Conservation (phyloP, 2,113 vertebrate species). For the Cromileptes altivelis region DNA sequence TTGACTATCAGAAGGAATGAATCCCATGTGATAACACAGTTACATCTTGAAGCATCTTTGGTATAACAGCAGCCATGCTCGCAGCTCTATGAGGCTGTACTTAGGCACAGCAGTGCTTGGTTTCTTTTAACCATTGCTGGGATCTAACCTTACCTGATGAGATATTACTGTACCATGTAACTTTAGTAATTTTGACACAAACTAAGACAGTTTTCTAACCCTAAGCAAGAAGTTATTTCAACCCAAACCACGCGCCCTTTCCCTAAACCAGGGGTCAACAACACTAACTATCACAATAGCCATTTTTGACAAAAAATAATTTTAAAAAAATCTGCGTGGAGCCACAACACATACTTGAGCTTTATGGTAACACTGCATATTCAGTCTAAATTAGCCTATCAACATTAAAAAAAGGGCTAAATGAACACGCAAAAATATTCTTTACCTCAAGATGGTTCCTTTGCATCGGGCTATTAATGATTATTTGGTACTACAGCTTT, state of each 20-base stretch:
- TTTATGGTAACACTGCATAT: no score
- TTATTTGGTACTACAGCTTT: no score
- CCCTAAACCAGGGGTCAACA: background rate
- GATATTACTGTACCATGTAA: background rate
- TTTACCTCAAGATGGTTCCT: no score
- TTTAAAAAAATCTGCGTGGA: no score
- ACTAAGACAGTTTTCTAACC: background rate
- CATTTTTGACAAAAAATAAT: no score
- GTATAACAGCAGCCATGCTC: background rate
- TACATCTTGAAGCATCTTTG: background rate
- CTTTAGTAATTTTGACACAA: no score
- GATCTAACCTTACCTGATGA: background rate
- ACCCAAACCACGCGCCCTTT: background rate
- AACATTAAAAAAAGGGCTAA: no score
- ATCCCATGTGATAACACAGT: conserved; percentile 11
- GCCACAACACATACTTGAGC: no score
- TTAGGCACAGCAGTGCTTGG: background rate
- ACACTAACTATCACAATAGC: no score
- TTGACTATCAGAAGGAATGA: background rate
- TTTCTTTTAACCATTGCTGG: background rate
- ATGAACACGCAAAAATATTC: no score
- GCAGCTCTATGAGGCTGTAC: background rate
- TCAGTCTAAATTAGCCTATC: no score
- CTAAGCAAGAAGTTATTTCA: background rate
- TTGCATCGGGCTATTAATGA: no score